phyloP scores from a whole-genome alignment of 2,888 invertebrate species.

The Sthenelais limicola region DNA sequence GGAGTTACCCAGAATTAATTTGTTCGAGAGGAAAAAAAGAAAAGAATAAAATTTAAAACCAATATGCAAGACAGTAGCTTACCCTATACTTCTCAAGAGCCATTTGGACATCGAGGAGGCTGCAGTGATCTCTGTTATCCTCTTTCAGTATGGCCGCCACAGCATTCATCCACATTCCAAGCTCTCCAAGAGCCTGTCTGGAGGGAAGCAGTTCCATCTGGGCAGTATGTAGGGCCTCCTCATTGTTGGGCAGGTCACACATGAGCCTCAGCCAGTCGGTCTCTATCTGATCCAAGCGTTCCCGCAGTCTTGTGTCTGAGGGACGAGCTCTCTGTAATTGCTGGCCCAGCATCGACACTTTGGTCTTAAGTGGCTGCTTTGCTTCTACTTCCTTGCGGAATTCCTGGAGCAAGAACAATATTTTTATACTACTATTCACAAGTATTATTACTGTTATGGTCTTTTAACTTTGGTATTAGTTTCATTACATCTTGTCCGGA shows the following conservation, averaged over 20 bases:
- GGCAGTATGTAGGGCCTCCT: conserved; percentile 64
- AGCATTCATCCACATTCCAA: conserved; percentile 64
- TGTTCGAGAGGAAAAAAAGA: no score
- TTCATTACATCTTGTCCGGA: no score
- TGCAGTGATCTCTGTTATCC: conserved; percentile 57
- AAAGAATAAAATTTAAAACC: no score
- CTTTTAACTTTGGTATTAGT: no score
- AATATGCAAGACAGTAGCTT: conserved; percentile 1
- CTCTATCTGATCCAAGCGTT: conserved; percentile 59
- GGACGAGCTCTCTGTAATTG: conserved; percentile 60
- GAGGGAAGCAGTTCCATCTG: conserved; percentile 71
- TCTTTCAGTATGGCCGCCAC: conserved; percentile 59
- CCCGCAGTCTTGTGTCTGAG: conserved; percentile 58
- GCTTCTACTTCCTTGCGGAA: conserved; percentile 68
- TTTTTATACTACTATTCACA: no score
- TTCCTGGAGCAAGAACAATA: conserved; percentile 56
- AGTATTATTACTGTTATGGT: no score
- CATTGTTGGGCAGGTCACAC: conserved; percentile 60
- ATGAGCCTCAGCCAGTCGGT: conserved; percentile 65
- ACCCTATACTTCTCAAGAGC: conserved; percentile 68
- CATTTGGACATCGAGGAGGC: conserved; percentile 62
- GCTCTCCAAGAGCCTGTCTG: conserved; percentile 66
- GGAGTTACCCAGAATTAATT: no score
- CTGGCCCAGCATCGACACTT: conserved; percentile 60
- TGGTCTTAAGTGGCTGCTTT: conserved; percentile 61